phyloP scores from a whole-genome alignment of 1,140 invertebrate species.

The Portunus trituberculatus region DNA sequence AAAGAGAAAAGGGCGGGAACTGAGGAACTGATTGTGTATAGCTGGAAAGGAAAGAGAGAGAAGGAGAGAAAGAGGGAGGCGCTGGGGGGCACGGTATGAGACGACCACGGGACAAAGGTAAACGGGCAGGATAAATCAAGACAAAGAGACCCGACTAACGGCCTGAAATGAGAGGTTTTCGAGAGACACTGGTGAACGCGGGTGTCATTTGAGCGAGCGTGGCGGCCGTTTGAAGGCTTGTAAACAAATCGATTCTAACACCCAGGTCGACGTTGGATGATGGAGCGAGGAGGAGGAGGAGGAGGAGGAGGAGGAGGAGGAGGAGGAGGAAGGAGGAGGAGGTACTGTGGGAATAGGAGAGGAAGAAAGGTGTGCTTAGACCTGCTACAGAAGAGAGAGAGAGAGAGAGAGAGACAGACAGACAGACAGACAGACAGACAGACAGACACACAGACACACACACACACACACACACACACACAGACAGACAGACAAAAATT shows the following conservation, averaged over 20 bases:
- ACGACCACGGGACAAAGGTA: conserved; percentile 7
- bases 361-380: background rate
- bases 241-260: conserved; percentile 69
- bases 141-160: conserved; percentile 52
- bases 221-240: conserved; percentile 54
- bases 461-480: too few relatives aligned
- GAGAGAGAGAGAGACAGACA: background rate
- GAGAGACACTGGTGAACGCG: background rate
- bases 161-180: conserved; percentile 47
- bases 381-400: background rate
- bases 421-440: background rate
- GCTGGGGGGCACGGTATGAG: background rate
- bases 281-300: background rate
- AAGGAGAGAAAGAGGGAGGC: background rate
- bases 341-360: background rate
- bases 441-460: too few relatives aligned
- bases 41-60: background rate
- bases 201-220: conserved; percentile 56
- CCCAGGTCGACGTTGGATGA: background rate
- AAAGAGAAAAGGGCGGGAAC: background rate
- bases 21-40: background rate
- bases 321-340: background rate
- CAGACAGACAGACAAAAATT: background rate
- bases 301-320: background rate
- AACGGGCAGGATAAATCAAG: conserved; percentile 33